Base-by-base conservation (phyloP, 2,113 vertebrate genomes). In the Neomonachus schauinslandi region DNA sequence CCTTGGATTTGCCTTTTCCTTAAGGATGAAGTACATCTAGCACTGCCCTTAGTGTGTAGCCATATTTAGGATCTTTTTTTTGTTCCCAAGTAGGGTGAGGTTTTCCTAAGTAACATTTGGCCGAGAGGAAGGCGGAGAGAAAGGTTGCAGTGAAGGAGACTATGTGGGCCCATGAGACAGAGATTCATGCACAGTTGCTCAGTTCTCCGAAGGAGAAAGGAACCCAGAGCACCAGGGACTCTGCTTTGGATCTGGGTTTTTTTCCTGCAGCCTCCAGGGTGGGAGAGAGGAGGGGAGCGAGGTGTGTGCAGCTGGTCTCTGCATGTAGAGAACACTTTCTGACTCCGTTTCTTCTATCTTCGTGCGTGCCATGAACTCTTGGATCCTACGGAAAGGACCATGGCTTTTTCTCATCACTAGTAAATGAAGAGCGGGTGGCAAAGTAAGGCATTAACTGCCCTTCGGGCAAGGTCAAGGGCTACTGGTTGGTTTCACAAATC, bases 191-290 rank as follows among this genome's bases (percentile, higher is more conserved):
- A 5, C 21, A 22, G 26, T 21, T 31, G 51, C 33, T 76, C 31
- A 1, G 18, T 55, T 55, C 33, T 95, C 26, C 15, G 11, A 24
- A 1, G 14, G 3, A 15, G 5, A 13, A 39, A 74, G 2, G 8
- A 63, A 36, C 1, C 4, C 18, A 1, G 31, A 51, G 7, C 7
- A 1, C 0, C 0, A n/a, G 61, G 59, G 46, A n/a, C 28, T 12
- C 49, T 22, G 33, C 46, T 53, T 51, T 84, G 33, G 14, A 18
- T 63, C 69, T 53, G 2, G 59, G 31, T 15, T 71, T 72, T 72
- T 26, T 18, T 69, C 79, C 22, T 21, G 19, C 21, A 51, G 63
- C 24, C 12, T 76, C 72, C 55, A 24, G 22, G 72, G 42, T 31
- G 13, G 28, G 71, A n/a, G 21, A 36, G 11, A 21, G 24, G 31